Base-by-base conservation (phyloP, 1,140 invertebrate species). In the Brachystomella parvula region DNA sequence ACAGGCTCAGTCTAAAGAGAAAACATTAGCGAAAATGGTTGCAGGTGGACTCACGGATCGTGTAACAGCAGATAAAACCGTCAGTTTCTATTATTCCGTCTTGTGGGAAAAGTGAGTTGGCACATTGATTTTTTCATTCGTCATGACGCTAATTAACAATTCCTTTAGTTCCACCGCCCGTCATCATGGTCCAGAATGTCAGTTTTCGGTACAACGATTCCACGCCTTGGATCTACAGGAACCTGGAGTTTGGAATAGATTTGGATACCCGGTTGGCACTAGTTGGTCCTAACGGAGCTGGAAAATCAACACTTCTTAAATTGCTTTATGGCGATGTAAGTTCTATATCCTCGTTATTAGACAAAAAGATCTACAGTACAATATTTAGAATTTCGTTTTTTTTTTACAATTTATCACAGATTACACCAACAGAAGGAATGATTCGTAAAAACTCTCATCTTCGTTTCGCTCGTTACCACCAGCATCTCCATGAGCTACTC, bases 281-380 rank as follows among this genome's bases (percentile, higher is more conserved):
- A n/a, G 97, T 99, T 0, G 96, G 89, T n/a, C 96, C 96, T 2
- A 99, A 99, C 79, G 96, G 96, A 73, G 96, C 96, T 61, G 97
- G 97, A 68, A 99, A 99, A 78, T 95, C 92, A 75, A 99, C 97
- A 0, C 81, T 99, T 2, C 80, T 99, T 2, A 99, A 99, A 80
- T 79, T 99, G 57, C 82, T 99, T 0, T 94, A 92, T 77, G 93
- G 92, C 69, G 94, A 98, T 79, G 87, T 59, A 31, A 47, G 49
- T 28, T 31, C 39, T 64, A 3, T 3, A 3, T 57, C 6, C 3
- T 57, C 15, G 56, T 3, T 19, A 56, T n/a, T 28, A 21, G 28
- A 19, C 26, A 15, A 53, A 56, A 64, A 15, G 3, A 21, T 17
- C 6, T 44, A 44, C 31, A 32, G 12, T 61, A 15, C 12, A 44